Evolutionary conservation across 2,797 vertebrate species (phyloP).

Genomic region (Poliocrania exsul): DNA sequence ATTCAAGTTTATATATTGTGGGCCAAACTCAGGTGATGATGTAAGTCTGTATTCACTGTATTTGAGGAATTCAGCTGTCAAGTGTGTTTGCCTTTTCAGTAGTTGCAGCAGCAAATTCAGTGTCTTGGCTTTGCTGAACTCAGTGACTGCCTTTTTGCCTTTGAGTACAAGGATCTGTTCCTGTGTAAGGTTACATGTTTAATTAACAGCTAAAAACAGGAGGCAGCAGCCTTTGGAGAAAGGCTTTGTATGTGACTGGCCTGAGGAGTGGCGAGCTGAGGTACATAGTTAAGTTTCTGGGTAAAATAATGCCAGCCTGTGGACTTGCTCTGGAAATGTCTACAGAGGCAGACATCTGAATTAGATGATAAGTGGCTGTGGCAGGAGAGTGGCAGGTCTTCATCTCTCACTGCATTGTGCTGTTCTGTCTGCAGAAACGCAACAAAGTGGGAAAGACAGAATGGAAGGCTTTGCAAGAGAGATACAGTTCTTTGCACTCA

Average conservation of each 20-base stretch:
- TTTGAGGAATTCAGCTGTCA: not conserved
- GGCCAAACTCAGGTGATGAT: not conserved
- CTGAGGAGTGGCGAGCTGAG: slow-evolving; percentile 15
- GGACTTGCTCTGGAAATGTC: slow-evolving; percentile 28
- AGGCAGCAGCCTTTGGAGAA: slow-evolving; percentile 1
- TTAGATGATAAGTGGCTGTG: slow-evolving; percentile 50
- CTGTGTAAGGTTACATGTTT: slow-evolving; percentile 49
- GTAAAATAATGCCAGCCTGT: slow-evolving; percentile 34
- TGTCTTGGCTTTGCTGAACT: not conserved
- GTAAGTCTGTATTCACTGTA: not conserved
- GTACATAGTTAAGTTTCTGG: not conserved
- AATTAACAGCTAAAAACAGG: slow-evolving; percentile 45
- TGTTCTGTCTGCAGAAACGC: slow-evolving; percentile 36
- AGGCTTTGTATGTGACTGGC: not conserved
- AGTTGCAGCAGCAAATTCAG: not conserved
- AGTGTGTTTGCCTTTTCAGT: not conserved
- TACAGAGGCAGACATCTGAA: slow-evolving; percentile 32
- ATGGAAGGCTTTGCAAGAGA: slow-evolving; percentile 49
- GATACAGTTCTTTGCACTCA: slow-evolving; percentile 46
- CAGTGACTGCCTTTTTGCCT: not conserved
- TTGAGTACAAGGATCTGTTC: not conserved
- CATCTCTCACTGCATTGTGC: slow-evolving; percentile 42
- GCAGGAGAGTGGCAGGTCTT: slow-evolving; percentile 57
- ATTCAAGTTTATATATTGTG: not conserved
- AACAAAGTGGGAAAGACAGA: slow-evolving; percentile 58